Conservation (phyloP, 2,797 vertebrate species). For the Notamacropus eugenii region DNA sequence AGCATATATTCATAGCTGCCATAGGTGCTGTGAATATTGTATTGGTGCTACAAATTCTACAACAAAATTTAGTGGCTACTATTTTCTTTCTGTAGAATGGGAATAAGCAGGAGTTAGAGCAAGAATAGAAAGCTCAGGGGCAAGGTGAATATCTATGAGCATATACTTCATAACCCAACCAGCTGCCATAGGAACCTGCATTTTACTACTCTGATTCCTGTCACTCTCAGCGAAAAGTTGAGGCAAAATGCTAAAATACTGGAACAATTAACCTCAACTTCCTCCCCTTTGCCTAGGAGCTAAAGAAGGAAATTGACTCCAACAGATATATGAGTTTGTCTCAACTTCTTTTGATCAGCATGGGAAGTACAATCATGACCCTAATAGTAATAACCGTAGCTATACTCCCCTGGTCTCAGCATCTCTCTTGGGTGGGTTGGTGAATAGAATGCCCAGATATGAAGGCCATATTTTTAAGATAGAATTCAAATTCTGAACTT, state of each 20-base stretch:
- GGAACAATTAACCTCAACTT: background rate
- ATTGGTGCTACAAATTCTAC: background rate
- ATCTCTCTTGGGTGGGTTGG: background rate
- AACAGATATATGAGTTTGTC: background rate
- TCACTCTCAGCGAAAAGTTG: background rate
- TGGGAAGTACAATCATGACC: background rate
- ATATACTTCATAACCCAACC: background rate
- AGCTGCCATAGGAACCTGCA: background rate
- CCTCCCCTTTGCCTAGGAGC: background rate
- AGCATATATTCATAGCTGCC: no score
- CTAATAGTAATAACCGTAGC: background rate
- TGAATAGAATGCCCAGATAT: background rate
- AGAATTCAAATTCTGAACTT: background rate
- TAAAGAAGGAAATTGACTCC: background rate
- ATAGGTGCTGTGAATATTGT: no score
- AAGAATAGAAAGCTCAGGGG: background rate
- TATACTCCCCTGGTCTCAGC: background rate
- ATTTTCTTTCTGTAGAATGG: background rate
- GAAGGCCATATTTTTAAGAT: background rate
- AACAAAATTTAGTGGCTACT: background rate
- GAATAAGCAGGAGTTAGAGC: background rate
- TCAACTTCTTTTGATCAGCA: background rate
- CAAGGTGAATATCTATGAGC: background rate
- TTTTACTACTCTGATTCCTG: background rate
- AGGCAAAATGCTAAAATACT: background rate